phyloP scores from a whole-genome alignment of 2,888 invertebrate genomes.

The Dromius quadrimaculatus region DNA sequence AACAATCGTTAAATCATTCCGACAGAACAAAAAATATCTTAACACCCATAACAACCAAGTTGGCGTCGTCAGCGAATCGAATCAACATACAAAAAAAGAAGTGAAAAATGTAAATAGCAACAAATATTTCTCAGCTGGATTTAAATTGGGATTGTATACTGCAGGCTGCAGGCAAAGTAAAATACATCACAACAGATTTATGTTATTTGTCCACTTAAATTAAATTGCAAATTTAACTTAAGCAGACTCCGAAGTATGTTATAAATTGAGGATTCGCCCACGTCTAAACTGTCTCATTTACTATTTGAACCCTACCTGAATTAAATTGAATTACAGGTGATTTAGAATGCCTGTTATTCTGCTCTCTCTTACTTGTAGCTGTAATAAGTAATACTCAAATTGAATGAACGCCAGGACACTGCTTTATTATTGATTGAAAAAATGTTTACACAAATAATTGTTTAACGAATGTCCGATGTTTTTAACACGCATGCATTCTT shows the following conservation, averaged over 20 bases:
- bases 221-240: constrained; percentile 44
- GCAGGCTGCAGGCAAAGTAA: constrained; percentile 19
- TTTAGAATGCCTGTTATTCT: no score
- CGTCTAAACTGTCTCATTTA: no score
- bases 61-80: neutral
- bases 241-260: neutral
- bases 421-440: no score
- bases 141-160: constrained; percentile 17
- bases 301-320: no score
- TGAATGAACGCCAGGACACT: no score
- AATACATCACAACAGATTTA: constrained; percentile 38
- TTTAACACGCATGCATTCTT: no score
- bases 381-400: no score
- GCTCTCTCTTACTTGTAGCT: no score
- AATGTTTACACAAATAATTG: no score
- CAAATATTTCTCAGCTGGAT: constrained; percentile 15
- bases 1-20: constrained; percentile 32
- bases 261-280: constrained; percentile 17
- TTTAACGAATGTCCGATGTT: no score
- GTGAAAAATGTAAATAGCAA: constrained; percentile 29
- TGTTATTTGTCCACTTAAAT: constrained; percentile 39
- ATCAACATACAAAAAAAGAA: constrained; percentile 6
- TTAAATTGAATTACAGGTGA: no score
- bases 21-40: constrained; percentile 7
- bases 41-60: neutral